A percentile compares a stretch with the other conserved stretches of the same genome.
Evolutionary conservation across 2,113 vertebrate genomes (phyloP).

Genomic region (Sapayoa aenigma): DNA sequence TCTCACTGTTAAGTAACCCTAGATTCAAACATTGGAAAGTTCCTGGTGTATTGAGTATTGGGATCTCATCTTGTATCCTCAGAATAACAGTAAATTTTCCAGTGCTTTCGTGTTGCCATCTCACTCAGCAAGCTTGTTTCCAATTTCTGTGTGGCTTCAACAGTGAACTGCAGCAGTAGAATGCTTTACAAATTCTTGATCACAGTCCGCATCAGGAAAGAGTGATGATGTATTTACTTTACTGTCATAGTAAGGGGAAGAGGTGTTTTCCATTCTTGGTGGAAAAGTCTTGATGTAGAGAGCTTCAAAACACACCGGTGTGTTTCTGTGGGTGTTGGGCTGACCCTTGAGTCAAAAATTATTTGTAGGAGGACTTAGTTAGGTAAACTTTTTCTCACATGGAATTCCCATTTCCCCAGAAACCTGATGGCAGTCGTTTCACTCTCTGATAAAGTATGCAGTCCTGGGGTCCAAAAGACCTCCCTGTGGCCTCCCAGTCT

Average conservation of each 20-base stretch:
- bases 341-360: neutral
- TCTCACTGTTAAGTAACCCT: neutral
- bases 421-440: neutral
- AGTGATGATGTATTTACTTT: neutral
- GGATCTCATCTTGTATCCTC: neutral
- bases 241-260: neutral
- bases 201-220: neutral
- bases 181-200: neutral
- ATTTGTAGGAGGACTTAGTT: neutral
- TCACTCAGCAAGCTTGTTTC: neutral
- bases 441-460: neutral
- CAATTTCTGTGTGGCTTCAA: neutral
- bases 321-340: neutral
- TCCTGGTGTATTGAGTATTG: neutral
- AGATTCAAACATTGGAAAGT: neutral
- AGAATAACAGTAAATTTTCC: neutral
- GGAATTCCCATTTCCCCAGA: neutral
- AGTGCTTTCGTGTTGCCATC: neutral
- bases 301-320: neutral
- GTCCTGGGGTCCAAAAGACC: fast-evolving
- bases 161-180: neutral
- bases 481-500: neutral
- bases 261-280: neutral
- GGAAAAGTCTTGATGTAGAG: neutral
- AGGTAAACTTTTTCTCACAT: neutral